Conservation (phyloP, 2,888 invertebrate genomes). For the Hymenopus coronatus region DNA sequence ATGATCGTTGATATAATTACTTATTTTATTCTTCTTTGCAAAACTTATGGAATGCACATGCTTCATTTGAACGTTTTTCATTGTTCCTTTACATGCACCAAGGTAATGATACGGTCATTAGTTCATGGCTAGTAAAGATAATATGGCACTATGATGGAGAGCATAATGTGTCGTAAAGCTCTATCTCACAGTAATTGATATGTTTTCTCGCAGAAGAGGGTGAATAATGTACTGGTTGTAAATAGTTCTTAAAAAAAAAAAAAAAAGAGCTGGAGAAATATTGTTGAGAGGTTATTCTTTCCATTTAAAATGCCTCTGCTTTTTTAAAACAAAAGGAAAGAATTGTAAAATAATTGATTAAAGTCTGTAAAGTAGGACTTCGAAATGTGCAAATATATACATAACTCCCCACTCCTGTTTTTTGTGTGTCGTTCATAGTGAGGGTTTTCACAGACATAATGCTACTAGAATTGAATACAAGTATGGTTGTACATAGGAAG, state of each 20-base stretch:
- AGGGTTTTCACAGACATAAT: constrained; percentile 17
- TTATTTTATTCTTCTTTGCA: not conserved
- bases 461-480: constrained; percentile 6
- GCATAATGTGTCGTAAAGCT: not conserved
- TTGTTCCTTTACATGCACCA: not conserved
- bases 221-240: not conserved
- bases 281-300: constrained; percentile 5
- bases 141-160: not conserved
- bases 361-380: not conserved
- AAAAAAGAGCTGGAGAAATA: not conserved
- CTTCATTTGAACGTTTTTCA: not conserved
- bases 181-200: not conserved
- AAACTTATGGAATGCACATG: not conserved
- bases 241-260: constrained; percentile 5
- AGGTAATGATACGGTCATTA: not conserved
- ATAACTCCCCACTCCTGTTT: not conserved
- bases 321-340: not conserved
- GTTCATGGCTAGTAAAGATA: not conserved
- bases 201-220: not conserved
- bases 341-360: not conserved
- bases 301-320: constrained; percentile 7
- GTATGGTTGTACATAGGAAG: constrained; percentile 2
- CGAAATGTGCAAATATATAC: not conserved
- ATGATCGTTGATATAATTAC: not conserved
- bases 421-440: not conserved